A percentile compares a stretch with the other conserved stretches of the same genome.
These are phyloP conservation scores for Strigamia crassipes DNA, from an alignment of 2,888 invertebrate genomes.

Conservation along the genomic window DNA sequence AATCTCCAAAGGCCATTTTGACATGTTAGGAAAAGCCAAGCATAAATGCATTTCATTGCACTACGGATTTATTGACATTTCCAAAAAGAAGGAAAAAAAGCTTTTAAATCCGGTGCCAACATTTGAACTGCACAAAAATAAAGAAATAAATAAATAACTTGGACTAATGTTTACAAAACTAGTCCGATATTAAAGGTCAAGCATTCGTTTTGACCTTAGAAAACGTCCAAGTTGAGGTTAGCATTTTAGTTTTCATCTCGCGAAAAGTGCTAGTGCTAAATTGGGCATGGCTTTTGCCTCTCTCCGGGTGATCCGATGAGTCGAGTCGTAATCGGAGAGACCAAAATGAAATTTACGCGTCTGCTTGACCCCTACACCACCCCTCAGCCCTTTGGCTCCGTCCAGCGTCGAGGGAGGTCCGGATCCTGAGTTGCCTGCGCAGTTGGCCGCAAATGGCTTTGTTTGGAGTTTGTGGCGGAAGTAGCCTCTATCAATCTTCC, in stretches of 20 bases:
- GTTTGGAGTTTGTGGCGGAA: slow-evolving; percentile 46
- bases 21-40: not conserved
- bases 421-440: slow-evolving; percentile 16
- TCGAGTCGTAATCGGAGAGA: slow-evolving; percentile 10
- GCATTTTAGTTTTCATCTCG: not conserved
- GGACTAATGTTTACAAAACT: not conserved
- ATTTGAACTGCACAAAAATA: not conserved
- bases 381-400: slow-evolving; percentile 8
- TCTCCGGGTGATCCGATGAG: slow-evolving; percentile 21
- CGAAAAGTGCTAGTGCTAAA: not conserved
- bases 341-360: slow-evolving; percentile 11
- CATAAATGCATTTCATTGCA: not conserved
- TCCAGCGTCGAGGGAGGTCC: not conserved
- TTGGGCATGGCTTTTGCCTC: slow-evolving; percentile 16
- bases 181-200: not conserved
- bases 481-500: slow-evolving; percentile 39
- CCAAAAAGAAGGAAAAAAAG: not conserved
- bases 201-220: not conserved
- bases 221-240: not conserved
- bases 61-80: not conserved
- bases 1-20: not conserved
- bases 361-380: not conserved
- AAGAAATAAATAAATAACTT: not conserved
- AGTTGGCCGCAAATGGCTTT: slow-evolving; percentile 44
- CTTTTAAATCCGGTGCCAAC: not conserved